Percentiles rank a stretch among this genome's conserved stretches.
Evolutionary conservation across 2,888 invertebrate genomes (phyloP).

Genomic region (Autographa pulchrina): DNA sequence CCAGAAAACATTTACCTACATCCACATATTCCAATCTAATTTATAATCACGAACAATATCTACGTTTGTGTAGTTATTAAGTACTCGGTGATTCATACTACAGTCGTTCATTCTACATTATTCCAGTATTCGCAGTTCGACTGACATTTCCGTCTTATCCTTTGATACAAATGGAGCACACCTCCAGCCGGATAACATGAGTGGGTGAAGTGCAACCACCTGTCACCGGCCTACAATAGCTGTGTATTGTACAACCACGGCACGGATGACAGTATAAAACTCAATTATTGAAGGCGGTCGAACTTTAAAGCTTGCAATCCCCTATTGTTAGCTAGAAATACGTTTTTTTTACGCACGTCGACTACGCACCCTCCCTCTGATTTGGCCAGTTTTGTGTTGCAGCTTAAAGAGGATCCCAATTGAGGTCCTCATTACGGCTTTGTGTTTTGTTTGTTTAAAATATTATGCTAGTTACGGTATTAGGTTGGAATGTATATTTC

Average conservation of each 20-base stretch:
- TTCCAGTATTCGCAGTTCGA: slow-evolving; percentile 8
- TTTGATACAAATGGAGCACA: slow-evolving; percentile 12
- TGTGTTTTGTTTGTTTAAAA: slow-evolving; percentile 14
- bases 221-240: slow-evolving; percentile 60
- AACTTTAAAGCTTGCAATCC: slow-evolving; percentile 71
- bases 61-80: background rate
- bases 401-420: slow-evolving; percentile 24
- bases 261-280: slow-evolving; percentile 61
- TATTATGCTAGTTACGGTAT: background rate
- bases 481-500: background rate
- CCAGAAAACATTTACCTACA: too few species aligned
- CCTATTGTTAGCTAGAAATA: slow-evolving; percentile 60
- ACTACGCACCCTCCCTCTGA: slow-evolving; percentile 59
- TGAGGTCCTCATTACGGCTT: slow-evolving; percentile 12
- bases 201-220: slow-evolving; percentile 65
- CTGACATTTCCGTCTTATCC: slow-evolving; percentile 25
- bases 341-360: slow-evolving; percentile 63
- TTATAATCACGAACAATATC: background rate
- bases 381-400: slow-evolving; percentile 28
- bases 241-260: slow-evolving; percentile 22
- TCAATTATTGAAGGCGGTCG: slow-evolving; percentile 73
- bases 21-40: too few species aligned
- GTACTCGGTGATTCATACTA: background rate
- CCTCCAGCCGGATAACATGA: slow-evolving; percentile 20
- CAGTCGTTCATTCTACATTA: background rate